Base-by-base conservation (phyloP, 2,888 invertebrate genomes). In the Orthosia gothica region DNA sequence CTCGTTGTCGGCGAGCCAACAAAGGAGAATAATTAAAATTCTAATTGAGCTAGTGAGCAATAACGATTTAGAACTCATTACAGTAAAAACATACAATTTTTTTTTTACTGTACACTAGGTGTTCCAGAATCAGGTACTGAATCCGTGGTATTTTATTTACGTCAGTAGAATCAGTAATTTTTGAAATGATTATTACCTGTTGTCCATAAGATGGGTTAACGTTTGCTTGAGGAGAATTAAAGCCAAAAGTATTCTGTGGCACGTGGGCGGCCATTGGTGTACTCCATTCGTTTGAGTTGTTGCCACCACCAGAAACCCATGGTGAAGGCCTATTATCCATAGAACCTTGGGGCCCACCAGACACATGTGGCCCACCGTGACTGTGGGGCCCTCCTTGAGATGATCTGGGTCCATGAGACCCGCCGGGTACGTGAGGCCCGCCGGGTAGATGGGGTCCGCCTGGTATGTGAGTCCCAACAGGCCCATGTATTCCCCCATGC, bases 291-390 rank as follows among this genome's bases (percentile, higher is more conserved):
- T 23, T 77, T 7, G 76, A 55, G 32, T 47, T 74, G 66, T 54
- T 74, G 66, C 47, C 79, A 1, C 81, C 83, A 20, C 83, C 88
- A 32, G 78, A 40, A 12, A 55, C 75, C 91, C 92, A 92, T 3
- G 87, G 83, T 5, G 84, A 73, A 49, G 86, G 82, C 16, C 84
- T 69, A 67, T 49, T 70, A 5, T 82, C 83, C 12, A 73, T 49
- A 50, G 74, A 49, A 1, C 72, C 63, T 61, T 74, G 73, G 0
- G 66, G 62, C 13, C 55, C 77, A 55, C 52, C 55, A 0, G 81
- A 23, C 15, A n/a, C 73, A 67, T 59, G 32, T 11, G 73, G 69
- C n/a, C 55, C 64, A 18, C 70, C 16, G 5, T 66, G 69, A 4
- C 81, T 67, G 55, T 74, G 75, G 1, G 70, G 66, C 16, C 81